phyloP scores from a whole-genome alignment of 2,888 invertebrate species.

The Bedellia somnulentella region DNA sequence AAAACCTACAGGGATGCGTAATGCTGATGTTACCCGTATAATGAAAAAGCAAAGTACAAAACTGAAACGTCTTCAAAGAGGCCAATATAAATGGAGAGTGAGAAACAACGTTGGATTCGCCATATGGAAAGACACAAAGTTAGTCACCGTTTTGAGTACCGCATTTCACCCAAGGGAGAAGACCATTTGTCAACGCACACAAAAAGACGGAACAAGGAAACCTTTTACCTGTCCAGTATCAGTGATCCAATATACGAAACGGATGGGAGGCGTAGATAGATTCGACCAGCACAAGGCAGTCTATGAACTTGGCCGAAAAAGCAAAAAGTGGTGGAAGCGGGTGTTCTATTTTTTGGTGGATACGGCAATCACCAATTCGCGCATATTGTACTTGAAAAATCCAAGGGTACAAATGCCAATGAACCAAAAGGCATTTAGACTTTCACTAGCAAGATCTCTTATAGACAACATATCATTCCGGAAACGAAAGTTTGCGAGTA shows the following conservation, averaged over 20 bases:
- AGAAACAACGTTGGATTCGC: background rate
- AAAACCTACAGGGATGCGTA: no score
- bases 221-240: background rate
- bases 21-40: no score
- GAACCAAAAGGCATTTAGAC: conserved; percentile 13
- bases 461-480: no score
- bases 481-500: conserved; percentile 10
- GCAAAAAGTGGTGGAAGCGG: conserved; percentile 14
- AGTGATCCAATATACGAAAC: background rate
- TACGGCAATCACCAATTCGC: conserved; percentile 13
- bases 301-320: conserved; percentile 13
- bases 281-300: conserved; percentile 7
- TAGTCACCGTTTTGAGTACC: background rate
- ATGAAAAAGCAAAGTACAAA: background rate
- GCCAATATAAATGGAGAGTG: background rate
- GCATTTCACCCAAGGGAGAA: conserved; percentile 1
- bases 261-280: conserved; percentile 1
- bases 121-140: background rate
- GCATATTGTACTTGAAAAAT: conserved; percentile 10
- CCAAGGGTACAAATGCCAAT: conserved; percentile 10
- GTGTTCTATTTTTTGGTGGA: conserved; percentile 16
- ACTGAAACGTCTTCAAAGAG: background rate
- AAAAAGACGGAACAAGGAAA: conserved; percentile 7
- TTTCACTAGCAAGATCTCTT: conserved; percentile 12
- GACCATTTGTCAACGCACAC: background rate